A percentile compares a stretch with the other conserved stretches of the same genome.
These are phyloP conservation scores for Ammospiza caudacuta DNA, from an alignment of 2,113 vertebrate species.

Conservation along the genomic window DNA sequence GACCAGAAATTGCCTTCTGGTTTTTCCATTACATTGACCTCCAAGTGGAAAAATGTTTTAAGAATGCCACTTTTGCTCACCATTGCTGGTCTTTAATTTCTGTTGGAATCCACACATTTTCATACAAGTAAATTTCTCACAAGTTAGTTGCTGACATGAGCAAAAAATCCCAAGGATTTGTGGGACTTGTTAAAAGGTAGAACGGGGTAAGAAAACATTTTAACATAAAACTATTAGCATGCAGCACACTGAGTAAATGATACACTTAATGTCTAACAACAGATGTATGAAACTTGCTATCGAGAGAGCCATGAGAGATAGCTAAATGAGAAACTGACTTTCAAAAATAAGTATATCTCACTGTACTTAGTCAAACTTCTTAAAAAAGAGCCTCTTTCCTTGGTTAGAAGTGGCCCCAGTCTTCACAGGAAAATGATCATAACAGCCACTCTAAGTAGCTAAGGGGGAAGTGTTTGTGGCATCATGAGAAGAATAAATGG, in stretches of 20 bases:
- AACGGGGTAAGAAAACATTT: not conserved
- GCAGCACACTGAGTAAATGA: not conserved
- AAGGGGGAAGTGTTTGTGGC: not conserved
- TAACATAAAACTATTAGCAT: not conserved
- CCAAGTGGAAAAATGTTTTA: not conserved
- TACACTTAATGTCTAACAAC: not conserved
- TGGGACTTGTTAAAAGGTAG: not conserved
- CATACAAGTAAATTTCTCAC: not conserved
- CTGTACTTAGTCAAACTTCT: not conserved
- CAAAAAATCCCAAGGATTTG: not conserved
- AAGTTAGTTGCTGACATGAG: not conserved
- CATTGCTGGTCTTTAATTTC: not conserved
- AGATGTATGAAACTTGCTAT: not conserved
- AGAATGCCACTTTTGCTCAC: not conserved
- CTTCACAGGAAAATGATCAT: not conserved
- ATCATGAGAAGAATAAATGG: not conserved
- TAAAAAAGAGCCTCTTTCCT: not conserved
- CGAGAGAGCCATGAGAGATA: not conserved
- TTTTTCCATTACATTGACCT: not conserved
- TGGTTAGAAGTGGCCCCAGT: not conserved
- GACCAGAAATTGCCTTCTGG: not conserved
- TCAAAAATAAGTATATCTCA: not conserved
- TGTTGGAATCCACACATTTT: not conserved
- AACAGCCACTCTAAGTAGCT: not conserved
- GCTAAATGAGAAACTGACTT: not conserved